Evolutionary conservation across 2,113 vertebrate species (phyloP).

Genomic region (Myiozetetes cayanensis): DNA sequence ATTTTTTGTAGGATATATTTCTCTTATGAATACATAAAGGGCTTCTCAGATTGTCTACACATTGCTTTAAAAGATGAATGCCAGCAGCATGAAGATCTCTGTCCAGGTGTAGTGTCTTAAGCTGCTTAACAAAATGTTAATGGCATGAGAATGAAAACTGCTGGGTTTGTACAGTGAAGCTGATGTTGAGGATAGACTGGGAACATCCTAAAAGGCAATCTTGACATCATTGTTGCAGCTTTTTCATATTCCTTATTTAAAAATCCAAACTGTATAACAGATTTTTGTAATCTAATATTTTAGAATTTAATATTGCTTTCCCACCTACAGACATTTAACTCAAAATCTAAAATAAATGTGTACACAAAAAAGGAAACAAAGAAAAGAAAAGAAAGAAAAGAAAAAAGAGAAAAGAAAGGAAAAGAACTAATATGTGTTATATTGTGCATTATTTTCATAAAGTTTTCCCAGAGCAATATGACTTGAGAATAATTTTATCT

Average conservation of each 20-base stretch:
- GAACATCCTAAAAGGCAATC: neutral
- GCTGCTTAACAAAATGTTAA: neutral
- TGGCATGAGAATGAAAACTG: neutral
- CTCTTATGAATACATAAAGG: neutral
- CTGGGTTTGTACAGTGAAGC: neutral
- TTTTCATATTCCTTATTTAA: neutral
- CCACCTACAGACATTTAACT: neutral
- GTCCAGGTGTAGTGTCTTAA: neutral
- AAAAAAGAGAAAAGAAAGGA: accelerated
- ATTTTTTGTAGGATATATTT: neutral
- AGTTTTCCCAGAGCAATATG: neutral
- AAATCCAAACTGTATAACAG: neutral
- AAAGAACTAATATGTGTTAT: neutral
- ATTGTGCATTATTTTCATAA: neutral
- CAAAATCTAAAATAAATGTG: neutral
- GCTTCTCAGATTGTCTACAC: neutral
- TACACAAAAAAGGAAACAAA: accelerated
- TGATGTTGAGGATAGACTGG: neutral
- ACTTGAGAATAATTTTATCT: neutral
- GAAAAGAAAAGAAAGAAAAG: accelerated
- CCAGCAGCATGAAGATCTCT: neutral
- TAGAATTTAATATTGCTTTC: neutral
- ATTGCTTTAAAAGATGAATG: neutral
- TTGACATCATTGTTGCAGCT: neutral
- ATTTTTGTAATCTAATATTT: neutral